Base-by-base conservation (phyloP, 2,113 vertebrate genomes). In the Nibea albiflora region DNA sequence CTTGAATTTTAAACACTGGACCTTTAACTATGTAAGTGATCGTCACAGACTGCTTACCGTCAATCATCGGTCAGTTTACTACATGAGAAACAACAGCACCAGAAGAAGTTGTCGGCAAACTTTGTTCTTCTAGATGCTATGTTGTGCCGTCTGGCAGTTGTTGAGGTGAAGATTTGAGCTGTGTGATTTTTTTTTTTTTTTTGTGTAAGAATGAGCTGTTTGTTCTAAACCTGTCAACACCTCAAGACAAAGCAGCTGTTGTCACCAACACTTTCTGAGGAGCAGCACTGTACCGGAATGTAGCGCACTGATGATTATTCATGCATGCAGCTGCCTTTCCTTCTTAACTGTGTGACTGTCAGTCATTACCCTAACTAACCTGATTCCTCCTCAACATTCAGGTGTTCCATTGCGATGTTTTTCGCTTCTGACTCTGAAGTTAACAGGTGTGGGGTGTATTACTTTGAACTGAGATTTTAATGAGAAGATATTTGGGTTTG, bases 401-500 rank as follows among this genome's bases (percentile, higher is more conserved):
- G 65, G n/a, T 56, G 53, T 31, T 71, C 67, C 75, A 44, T 5
- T 4, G 28, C 47, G 19, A 58, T 19, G 20, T 10, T 44, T 50
- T 31, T 69, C 26, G n/a, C 57, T 15, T 71, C 46, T 42, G 19
- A 72, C 50, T 58, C 24, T 12, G 42, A 80, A 50, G 60, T 71
- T 31, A 79, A 66, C 84, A 83, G 66, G n/a, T 16, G 42, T 76
- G 46, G 8, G 44, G 24, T 3, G 47, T 76, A 28, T 16, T 16
- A 80, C 75, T 61, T 69, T 62, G 68, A 77, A 20, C 24, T 2
- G 22, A 24, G 28, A 24, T 70, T 78, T 87, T 85, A 82, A 74
- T 81, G 80, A 81, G 77, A 54, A n/a, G 47, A 57, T 69, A 53
- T 73, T 57, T n/a, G 15, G 5, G 63, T 71, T 76, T 57, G 42